A percentile compares a stretch with the other conserved stretches of the same genome.
Conservation (phyloP, 2,797 vertebrate species). For the Pseudopleuronectes americanus region DNA sequence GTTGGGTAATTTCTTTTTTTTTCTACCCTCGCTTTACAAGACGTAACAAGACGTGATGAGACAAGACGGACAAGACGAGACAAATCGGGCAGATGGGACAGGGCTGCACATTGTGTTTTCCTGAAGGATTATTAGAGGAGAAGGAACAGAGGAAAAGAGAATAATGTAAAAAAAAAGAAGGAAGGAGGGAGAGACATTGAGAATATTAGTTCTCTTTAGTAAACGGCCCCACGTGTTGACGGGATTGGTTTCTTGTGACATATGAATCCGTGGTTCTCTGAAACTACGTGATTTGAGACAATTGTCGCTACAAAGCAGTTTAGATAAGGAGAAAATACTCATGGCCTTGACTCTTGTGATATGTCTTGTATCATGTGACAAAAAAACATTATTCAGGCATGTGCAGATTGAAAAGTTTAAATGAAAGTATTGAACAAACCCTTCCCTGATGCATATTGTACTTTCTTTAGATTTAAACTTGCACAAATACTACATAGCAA, state of each 20-base stretch:
- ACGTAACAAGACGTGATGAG: constrained; percentile 8
- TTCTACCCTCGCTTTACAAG: not conserved
- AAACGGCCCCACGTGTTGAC: not conserved
- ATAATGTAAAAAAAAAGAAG: no score
- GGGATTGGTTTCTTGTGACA: not conserved
- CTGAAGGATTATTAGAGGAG: constrained; percentile 6
- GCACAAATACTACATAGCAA: no score
- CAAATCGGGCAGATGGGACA: not conserved
- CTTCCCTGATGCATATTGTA: no score
- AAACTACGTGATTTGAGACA: no score
- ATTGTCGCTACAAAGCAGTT: no score
- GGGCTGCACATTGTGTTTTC: constrained; percentile 1
- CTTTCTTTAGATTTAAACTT: no score
- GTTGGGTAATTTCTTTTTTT: not conserved
- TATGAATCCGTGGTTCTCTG: not conserved
- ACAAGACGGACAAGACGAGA: not conserved
- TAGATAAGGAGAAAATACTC: no score
- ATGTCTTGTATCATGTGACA: no score
- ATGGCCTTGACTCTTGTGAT: no score
- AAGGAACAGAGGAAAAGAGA: not conserved
- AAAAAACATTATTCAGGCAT: no score
- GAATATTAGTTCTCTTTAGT: not conserved
- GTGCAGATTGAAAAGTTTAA: no score
- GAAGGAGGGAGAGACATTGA: not conserved
- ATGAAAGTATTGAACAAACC: no score